Percentiles rank a stretch among this genome's conserved stretches.
Conservation (phyloP, 2,113 vertebrate genomes). For the Sorex araneus region DNA sequence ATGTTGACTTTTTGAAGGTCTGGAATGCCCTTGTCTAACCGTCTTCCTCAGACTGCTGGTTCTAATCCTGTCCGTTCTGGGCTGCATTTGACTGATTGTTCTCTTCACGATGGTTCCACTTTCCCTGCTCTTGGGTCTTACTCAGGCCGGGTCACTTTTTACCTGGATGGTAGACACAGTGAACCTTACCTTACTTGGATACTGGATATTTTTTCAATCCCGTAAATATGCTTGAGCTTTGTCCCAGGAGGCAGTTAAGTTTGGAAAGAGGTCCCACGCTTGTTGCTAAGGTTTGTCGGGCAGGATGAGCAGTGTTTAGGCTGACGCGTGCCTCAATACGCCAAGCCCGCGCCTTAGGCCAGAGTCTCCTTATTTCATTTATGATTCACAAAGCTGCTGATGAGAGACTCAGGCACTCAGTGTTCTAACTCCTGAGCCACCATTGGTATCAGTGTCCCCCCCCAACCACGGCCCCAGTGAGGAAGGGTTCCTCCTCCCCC, state of each 20-base stretch:
- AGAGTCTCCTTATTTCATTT: no score
- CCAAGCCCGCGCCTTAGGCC: no score
- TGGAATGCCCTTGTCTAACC: not conserved
- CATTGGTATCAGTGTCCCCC: no score
- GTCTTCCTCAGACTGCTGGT: not conserved
- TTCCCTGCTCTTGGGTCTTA: not conserved
- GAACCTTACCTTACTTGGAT: not conserved
- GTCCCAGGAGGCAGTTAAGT: not conserved
- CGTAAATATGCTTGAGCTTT: conserved; percentile 41
- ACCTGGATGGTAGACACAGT: not conserved
- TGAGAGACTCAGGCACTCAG: no score
- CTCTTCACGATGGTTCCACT: not conserved
- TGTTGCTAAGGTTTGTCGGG: not conserved
- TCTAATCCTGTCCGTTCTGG: not conserved
- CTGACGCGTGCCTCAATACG: no score
- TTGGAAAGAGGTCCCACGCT: not conserved
- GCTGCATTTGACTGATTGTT: not conserved
- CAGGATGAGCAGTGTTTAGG: not conserved
- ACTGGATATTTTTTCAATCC: not conserved
- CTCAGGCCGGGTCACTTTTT: not conserved
- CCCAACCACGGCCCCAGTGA: no score
- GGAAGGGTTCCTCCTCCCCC: not conserved
- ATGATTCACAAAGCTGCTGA: no score
- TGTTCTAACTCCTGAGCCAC: no score
- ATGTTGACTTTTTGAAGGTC: not conserved